Percentiles rank a stretch among this genome's conserved stretches.
Conservation (phyloP, 2,797 vertebrate species). For the Sebastolobus altivelis region DNA sequence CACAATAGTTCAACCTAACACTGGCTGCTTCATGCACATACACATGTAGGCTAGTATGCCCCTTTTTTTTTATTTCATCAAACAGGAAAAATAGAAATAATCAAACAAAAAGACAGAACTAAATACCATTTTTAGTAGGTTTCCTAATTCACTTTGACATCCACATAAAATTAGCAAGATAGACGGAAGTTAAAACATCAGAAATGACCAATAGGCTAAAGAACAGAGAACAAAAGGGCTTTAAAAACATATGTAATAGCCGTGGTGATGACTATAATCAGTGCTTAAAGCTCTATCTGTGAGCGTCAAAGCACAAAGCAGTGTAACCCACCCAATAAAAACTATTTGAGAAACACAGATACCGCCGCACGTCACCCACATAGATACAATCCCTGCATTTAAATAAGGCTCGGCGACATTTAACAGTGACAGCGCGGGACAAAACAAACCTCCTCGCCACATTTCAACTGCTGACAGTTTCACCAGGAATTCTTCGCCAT, state of each 20-base stretch:
- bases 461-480: slow-evolving; percentile 63
- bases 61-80: not conserved
- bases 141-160: not conserved
- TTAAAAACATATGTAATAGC: slow-evolving; percentile 22
- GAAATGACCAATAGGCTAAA: slow-evolving; percentile 1
- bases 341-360: slow-evolving; percentile 44
- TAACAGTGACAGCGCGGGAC: slow-evolving; percentile 64
- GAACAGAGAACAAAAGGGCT: slow-evolving; percentile 19
- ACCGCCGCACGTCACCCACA: slow-evolving; percentile 45
- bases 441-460: slow-evolving; percentile 62
- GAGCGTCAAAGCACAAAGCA: slow-evolving; percentile 61
- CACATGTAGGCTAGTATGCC: not conserved
- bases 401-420: slow-evolving; percentile 69
- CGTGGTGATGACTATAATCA: slow-evolving; percentile 48
- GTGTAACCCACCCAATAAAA: slow-evolving; percentile 36
- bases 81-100: not conserved
- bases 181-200: slow-evolving; percentile 14
- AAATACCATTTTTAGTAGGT: not conserved
- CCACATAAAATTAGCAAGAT: not conserved
- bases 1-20: not conserved
- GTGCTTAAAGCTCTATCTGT: slow-evolving; percentile 40
- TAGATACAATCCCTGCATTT: slow-evolving; percentile 67
- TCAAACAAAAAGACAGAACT: not conserved
- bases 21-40: not conserved
- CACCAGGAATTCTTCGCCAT: slow-evolving; percentile 41